Percentiles rank a stretch among this genome's conserved stretches.
Evolutionary conservation across 30 jellyfish, hydroid and myxozoan species (phyloP).

Genomic region (Nemopilema nomurai): DNA sequence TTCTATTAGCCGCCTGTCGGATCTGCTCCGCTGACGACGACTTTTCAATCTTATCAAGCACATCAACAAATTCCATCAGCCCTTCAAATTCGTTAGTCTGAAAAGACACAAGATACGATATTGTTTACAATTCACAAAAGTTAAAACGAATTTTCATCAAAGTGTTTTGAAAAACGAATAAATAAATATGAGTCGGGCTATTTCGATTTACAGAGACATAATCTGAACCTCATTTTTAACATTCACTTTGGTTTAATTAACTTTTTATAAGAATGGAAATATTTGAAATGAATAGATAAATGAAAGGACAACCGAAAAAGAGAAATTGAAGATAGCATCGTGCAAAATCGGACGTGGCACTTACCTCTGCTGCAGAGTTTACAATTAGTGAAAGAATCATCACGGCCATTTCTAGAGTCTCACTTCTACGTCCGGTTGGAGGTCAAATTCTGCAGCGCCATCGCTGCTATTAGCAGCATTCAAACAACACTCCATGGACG

Average conservation of each 20-base stretch:
- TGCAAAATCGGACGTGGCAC: background rate
- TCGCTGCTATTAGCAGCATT: background rate
- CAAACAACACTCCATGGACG: constrained; percentile 29
- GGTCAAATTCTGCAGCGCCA: constrained; percentile 23
- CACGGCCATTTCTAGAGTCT: constrained; percentile 52
- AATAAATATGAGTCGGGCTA: background rate
- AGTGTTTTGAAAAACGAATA: background rate
- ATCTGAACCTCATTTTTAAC: no score
- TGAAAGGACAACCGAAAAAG: no score
- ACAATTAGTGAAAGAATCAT: constrained; percentile 44
- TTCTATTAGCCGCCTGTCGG: constrained; percentile 47
- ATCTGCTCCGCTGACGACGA: constrained; percentile 8
- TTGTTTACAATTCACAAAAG: background rate
- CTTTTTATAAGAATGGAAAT: no score
- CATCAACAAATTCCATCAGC: constrained; percentile 43
- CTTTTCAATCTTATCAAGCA: constrained; percentile 36
- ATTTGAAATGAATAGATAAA: no score
- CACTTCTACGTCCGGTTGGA: background rate
- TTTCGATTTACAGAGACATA: no score
- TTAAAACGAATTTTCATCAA: no score
- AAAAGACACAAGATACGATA: constrained; percentile 9
- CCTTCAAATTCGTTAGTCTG: constrained; percentile 10
- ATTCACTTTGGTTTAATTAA: no score
- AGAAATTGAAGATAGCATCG: no score
- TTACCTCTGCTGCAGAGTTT: constrained; percentile 15